These are phyloP conservation scores for Fragum fragum DNA, from an alignment of 2,888 invertebrate species.

Conservation along the genomic window DNA sequence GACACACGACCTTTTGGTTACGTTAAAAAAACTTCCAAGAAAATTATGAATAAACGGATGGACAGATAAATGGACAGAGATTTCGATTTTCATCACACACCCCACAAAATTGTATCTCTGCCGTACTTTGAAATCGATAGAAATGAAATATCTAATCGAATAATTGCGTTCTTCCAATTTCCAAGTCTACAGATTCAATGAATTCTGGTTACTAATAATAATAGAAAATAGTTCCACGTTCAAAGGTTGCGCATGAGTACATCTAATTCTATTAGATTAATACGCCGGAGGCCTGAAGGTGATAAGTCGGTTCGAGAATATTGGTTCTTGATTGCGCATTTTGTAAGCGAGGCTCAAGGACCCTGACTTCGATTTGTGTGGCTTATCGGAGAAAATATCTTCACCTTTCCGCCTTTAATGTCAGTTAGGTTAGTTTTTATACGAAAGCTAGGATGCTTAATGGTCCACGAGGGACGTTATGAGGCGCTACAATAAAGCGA, in stretches of 20 bases:
- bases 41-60: too few relatives aligned
- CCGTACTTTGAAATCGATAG: too few relatives aligned
- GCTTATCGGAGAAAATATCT: slow-evolving; percentile 20
- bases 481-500: slow-evolving; percentile 26
- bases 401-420: slow-evolving; percentile 25
- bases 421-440: slow-evolving; percentile 33
- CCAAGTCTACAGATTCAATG: not conserved
- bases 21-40: too few relatives aligned
- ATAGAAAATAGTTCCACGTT: slow-evolving; percentile 19
- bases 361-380: not conserved
- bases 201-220: not conserved
- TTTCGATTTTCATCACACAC: too few relatives aligned
- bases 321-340: slow-evolving; percentile 24
- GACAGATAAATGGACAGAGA: too few relatives aligned
- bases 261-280: slow-evolving; percentile 27
- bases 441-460: slow-evolving; percentile 29
- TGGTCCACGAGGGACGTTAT: slow-evolving; percentile 8
- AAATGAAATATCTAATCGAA: too few relatives aligned
- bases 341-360: slow-evolving; percentile 16
- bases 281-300: not conserved
- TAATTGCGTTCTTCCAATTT: too few relatives aligned
- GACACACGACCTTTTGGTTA: too few relatives aligned
- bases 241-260: slow-evolving; percentile 26
- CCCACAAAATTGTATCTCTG: too few relatives aligned
- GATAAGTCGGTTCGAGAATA: slow-evolving; percentile 12